Percentiles rank a stretch among this genome's conserved stretches.
These are phyloP conservation scores for Gavialis gangeticus DNA, from an alignment of 2,113 vertebrate genomes.

Conservation along the genomic window DNA sequence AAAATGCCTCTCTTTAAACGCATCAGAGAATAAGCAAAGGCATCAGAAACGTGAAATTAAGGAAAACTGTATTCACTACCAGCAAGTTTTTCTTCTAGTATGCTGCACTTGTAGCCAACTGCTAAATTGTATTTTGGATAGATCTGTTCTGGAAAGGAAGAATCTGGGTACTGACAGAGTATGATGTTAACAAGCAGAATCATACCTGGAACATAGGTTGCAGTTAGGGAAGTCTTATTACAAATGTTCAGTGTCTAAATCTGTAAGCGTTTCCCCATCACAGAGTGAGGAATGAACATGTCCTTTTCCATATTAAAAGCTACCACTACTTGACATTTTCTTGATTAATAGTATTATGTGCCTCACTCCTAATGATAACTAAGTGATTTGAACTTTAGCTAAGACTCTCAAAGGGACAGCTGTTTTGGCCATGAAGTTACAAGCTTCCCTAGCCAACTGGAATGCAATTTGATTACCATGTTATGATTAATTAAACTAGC, in stretches of 20 bases:
- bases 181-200: background rate
- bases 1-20: background rate
- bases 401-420: fast-evolving
- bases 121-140: background rate
- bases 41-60: background rate
- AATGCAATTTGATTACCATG: background rate
- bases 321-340: background rate
- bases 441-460: background rate
- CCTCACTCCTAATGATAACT: background rate
- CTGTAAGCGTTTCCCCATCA: background rate
- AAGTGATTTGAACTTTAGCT: background rate
- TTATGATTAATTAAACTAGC: background rate
- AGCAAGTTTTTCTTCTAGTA: background rate
- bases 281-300: background rate
- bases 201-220: conserved; percentile 6
- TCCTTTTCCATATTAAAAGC: background rate
- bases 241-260: background rate
- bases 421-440: background rate
- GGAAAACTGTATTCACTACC: background rate
- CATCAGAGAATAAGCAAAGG: background rate
- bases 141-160: background rate
- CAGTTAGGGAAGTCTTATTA: background rate
- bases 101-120: background rate
- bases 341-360: background rate
- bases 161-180: fast-evolving